Base-by-base conservation (phyloP, 2,113 vertebrate species). In the Oncorhynchus keta region DNA sequence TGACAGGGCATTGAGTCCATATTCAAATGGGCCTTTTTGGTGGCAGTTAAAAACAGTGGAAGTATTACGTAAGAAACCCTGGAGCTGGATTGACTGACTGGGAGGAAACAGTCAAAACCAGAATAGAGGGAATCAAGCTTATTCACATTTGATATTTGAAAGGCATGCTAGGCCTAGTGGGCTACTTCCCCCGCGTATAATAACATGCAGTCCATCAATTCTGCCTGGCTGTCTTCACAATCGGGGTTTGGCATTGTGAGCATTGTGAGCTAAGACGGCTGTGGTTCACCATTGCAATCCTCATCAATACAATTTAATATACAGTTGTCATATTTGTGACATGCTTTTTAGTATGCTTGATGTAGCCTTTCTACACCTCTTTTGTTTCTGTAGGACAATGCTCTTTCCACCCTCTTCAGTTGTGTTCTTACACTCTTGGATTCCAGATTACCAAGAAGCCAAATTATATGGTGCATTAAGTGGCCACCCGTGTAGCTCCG, bases 61-160 rank as follows among this genome's bases (percentile, higher is more conserved):
- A 8, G 70, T 28, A 81, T 91, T 89, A 81, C 30, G 80, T 82
- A 92, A 92, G 70, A 69, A 78, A 78, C n/a, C 76, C 84, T 82
- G 82, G 79, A 90, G 87, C 89, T 87, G 81, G 79, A 81, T 3
- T 55, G 14, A 55, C 49, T 57, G 78, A 71, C 73, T 81, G 76
- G 72, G 66, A 83, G 79, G 79, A 88, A 79, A 77, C 75, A 26
- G 70, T 24, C 16, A 55, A 55, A 14, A 14, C 61, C 69, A 28
- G 67, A 74, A 28, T n/a, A 39, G 32, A 30, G 79, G 39, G 72
- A 79, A 81, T 80, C n/a, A 11, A 77, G 48, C 8, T 65, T 76
- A 81, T 86, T 84, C 77, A 39, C 49, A 12, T 22, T 69, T 68
- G 35, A 80, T 70, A 77, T 69, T 72, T 79, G 57, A 75, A n/a